Base-by-base conservation (phyloP, 2,888 invertebrate genomes). In the Imbricaverruca yamaguchii region DNA sequence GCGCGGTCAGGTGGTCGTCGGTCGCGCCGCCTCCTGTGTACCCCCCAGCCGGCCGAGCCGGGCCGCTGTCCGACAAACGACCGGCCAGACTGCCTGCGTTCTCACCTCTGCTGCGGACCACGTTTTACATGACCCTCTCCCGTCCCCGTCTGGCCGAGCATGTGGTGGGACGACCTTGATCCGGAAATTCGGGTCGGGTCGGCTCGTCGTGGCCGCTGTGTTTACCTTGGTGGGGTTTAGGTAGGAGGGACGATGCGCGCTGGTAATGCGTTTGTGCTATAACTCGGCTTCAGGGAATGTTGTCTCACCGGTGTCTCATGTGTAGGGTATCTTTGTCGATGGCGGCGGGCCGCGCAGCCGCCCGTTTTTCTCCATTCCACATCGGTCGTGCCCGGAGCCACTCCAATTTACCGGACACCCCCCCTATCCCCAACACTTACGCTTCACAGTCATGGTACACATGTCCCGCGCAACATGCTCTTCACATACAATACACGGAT, bases 81-180 rank as follows among this genome's bases (percentile, higher is more conserved):
- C 15, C 61, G 61, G 61, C 61, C 18, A 15, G 18, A 18, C 18
- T 18, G 8, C 18, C 18, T 15, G 18, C 61, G 61, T 55, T 55
- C 59, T 11, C 13, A 74, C 74, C 74, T 23, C 74, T 74, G 55
- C 55, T 74, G 74, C 55, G 74, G 74, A 74, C 74, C 74, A 74
- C 74, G 39, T 69, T 74, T 74, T 74, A 74, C 74, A 55, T 23
- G 69, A 11, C 53, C 74, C 55, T 11, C 55, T 65, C n/a, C n/a
- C 65, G 23, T 23, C 23, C 65, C 23, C 7, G 23, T 23, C 3
- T 9, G 23, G 65, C 65, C 65, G 23, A 59, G 59, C 59, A 59
- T 59, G 59, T 59, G 59, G 59, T 15, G 59, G 59, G 12, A 11
- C 11, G 59, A 13, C 59, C 15, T 1, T 2, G 59, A 11, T 15